Base-by-base conservation (phyloP, 2,113 vertebrate species). In the Odontophorus gujanensis region DNA sequence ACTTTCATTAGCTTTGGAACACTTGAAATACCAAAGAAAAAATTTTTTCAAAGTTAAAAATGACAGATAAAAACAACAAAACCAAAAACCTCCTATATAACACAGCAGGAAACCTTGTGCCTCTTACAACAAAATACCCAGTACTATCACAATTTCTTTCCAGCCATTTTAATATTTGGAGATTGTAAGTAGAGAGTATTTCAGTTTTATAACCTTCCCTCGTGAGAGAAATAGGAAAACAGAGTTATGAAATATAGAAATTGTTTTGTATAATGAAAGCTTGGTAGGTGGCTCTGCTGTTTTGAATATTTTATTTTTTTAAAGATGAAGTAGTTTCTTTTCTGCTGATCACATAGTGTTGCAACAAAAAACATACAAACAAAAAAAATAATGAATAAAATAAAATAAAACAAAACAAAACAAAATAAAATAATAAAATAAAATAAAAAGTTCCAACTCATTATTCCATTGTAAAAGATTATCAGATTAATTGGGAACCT, bases 101-200 rank as follows among this genome's bases (percentile, higher is more conserved):
- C 5, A 78, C 13, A 83, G 7, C 16, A 89, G 26, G n/a, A 68
- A 78, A 77, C 0, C 9, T 74, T 65, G 6, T 74, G 9, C 3
- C 58, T 87, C 81, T 91, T 62, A 66, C 19, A 57, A 32, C 19
- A 92, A 89, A 87, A 68, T 81, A 57, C 9, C 21, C 18, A 1
- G 7, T 47, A 28, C 28, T 71, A 78, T 68, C 68, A 91, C 36
- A 76, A 77, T 89, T 93, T 93, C 22, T 92, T 10, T 93, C 67
- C 82, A 91, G 61, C 63, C 2, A 61, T 83, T 90, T 95, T 81
- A 87, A 68, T 92, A 95, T 87, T 88, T 72, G 51, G 17, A 71
- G 20, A 65, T 10, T 77, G 55, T 51, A 92, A 94, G 66, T 62
- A 76, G 19, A 59, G 18, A 55, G n/a, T 87, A 87, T 83, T 91